phyloP scores from a whole-genome alignment of 2,113 vertebrate genomes.

The Gavialis gangeticus region DNA sequence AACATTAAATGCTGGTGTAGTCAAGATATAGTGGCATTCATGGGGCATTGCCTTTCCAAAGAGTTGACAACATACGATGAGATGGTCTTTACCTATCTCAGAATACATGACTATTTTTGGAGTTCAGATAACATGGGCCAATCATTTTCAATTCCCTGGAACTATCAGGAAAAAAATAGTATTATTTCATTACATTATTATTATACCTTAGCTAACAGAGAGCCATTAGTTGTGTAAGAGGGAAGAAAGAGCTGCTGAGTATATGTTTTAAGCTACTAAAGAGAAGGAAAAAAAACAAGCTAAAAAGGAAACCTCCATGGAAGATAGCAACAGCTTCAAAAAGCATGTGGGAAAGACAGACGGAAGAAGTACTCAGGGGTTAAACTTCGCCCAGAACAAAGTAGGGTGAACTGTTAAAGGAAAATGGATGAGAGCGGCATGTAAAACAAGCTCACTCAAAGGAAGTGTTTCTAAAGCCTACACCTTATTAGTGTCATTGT shows the following conservation, averaged over 20 bases:
- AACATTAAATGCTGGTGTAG: neutral
- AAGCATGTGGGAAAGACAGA: constrained; percentile 34
- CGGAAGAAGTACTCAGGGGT: constrained; percentile 12
- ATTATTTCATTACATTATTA: neutral
- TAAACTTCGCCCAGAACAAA: constrained; percentile 21
- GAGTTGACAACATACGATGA: neutral
- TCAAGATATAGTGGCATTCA: no score
- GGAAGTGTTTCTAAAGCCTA: constrained; percentile 45
- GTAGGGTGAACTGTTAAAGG: neutral
- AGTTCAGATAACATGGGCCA: neutral
- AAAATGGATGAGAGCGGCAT: neutral
- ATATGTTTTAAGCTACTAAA: constrained; percentile 15
- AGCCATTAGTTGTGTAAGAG: neutral
- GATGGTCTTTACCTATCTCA: neutral
- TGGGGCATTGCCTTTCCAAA: neutral
- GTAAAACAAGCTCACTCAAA: constrained; percentile 18
- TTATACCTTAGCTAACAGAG: neutral
- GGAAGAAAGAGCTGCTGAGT: constrained; percentile 32
- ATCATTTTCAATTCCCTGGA: neutral
- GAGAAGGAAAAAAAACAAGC: constrained; percentile 56
- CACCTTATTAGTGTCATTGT: neutral
- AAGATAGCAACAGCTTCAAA: constrained; percentile 49
- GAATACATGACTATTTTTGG: neutral
- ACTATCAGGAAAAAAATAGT: neutral
- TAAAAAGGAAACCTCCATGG: constrained; percentile 48